Evolutionary conservation across 2,797 vertebrate species (phyloP).

Genomic region (Choloepus didactylus): DNA sequence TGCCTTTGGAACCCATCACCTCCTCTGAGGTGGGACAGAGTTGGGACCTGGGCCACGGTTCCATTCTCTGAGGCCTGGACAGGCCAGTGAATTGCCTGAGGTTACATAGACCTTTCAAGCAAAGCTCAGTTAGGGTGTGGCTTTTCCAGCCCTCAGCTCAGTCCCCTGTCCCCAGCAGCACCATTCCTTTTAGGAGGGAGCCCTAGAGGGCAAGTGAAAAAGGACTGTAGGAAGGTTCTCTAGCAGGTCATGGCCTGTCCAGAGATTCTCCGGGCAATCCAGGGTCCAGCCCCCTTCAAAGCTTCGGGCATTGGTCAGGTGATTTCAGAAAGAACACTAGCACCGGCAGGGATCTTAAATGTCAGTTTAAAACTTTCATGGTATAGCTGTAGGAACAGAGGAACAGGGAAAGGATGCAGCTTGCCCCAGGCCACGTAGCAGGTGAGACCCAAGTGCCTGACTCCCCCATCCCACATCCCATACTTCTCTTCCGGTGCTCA

Average conservation of each 20-base stretch:
- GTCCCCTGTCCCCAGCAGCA: not conserved
- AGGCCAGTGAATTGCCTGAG: not conserved
- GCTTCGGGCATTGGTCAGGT: not conserved
- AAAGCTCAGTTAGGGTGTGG: not conserved
- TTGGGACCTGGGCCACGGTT: not conserved
- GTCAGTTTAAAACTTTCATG: not conserved
- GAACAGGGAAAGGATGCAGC: not conserved
- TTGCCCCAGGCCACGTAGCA: not conserved
- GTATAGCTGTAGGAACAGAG: not conserved
- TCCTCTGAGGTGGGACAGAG: not conserved
- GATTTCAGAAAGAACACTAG: not conserved
- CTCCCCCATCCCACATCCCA: rapidly evolving
- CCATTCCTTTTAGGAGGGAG: not conserved
- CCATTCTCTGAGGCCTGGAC: not conserved
- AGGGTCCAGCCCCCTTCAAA: not conserved
- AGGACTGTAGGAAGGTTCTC: not conserved
- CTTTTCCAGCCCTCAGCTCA: not conserved
- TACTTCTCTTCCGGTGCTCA: not conserved
- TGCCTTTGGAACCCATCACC: not conserved
- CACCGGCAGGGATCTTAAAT: not conserved
- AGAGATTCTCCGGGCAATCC: not conserved
- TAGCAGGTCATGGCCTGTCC: not conserved
- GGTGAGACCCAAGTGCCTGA: not conserved
- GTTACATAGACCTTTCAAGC: not conserved
- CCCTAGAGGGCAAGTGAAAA: not conserved